Evolutionary conservation across 2,113 vertebrate species (phyloP).

Genomic region (Microcebus ravelobensis): DNA sequence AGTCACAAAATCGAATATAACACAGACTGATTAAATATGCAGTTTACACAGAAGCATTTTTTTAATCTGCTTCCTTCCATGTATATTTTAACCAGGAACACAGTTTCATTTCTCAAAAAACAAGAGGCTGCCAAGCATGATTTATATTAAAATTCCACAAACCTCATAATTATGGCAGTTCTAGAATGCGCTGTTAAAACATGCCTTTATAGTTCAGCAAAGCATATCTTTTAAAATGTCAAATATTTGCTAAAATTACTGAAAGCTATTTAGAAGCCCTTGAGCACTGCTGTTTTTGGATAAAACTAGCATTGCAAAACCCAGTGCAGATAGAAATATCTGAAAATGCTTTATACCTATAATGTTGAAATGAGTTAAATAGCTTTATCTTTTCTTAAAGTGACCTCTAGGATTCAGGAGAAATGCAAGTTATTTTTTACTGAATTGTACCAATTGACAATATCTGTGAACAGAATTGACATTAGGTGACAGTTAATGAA

Average conservation of each 20-base stretch:
- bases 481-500: not conserved
- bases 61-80: not conserved
- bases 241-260: slow-evolving; percentile 36
- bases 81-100: not conserved
- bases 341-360: not conserved
- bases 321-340: not conserved
- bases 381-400: not conserved
- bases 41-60: not conserved
- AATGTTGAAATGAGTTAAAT: not conserved
- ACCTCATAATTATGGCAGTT: not conserved
- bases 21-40: not conserved
- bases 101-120: not conserved
- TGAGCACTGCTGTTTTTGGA: not conserved
- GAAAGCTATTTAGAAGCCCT: not conserved
- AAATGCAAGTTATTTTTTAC: not conserved
- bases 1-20: not conserved
- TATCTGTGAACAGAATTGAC: not conserved
- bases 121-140: not conserved
- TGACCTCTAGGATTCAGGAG: not conserved
- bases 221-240: slow-evolving; percentile 32
- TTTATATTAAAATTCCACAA: not conserved
- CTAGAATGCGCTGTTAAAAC: not conserved
- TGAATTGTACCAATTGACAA: not conserved
- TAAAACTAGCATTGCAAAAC: slow-evolving; percentile 5
- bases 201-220: not conserved